Percentiles rank a stretch among this genome's conserved stretches.
Conservation (phyloP, 2,113 vertebrate species). For the Barbus barbus region DNA sequence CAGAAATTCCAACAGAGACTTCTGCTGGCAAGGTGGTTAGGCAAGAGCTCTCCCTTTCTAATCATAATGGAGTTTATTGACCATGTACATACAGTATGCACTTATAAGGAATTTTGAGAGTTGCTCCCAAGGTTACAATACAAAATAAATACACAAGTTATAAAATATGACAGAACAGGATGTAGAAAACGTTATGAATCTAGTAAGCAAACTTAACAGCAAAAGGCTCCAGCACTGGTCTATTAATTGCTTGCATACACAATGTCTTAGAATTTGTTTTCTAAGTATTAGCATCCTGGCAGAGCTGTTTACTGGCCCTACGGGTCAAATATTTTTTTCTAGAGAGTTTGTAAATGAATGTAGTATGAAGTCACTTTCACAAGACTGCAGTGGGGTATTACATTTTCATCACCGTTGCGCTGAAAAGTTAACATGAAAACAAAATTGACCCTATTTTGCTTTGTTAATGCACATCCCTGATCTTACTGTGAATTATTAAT, state of each 20-base stretch:
- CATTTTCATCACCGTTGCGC: background rate
- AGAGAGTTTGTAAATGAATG: conserved; percentile 43
- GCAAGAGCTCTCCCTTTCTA: conserved; percentile 2
- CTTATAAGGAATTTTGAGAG: background rate
- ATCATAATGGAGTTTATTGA: conserved; percentile 22
- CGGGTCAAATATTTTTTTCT: conserved; percentile 24
- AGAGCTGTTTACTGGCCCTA: conserved; percentile 4
- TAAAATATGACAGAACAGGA: conserved; percentile 15
- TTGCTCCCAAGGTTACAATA: conserved; percentile 12
- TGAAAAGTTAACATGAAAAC: background rate
- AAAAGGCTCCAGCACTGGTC: background rate
- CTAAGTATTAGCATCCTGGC: too few relatives aligned
- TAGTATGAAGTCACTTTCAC: conserved; percentile 43
- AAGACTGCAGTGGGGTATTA: conserved; percentile 8
- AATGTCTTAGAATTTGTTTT: conserved; percentile 15
- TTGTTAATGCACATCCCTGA: background rate
- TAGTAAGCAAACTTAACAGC: background rate
- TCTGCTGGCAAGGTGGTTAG: conserved; percentile 21
- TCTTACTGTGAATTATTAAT: background rate
- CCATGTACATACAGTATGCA: background rate
- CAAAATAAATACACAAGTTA: conserved; percentile 14
- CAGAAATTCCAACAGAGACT: conserved; percentile 51
- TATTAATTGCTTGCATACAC: conserved; percentile 34
- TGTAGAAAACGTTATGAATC: background rate
- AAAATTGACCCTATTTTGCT: background rate